These are phyloP conservation scores for Thinocorus orbignyianus DNA, from an alignment of 2,113 vertebrate species.

Conservation along the genomic window DNA sequence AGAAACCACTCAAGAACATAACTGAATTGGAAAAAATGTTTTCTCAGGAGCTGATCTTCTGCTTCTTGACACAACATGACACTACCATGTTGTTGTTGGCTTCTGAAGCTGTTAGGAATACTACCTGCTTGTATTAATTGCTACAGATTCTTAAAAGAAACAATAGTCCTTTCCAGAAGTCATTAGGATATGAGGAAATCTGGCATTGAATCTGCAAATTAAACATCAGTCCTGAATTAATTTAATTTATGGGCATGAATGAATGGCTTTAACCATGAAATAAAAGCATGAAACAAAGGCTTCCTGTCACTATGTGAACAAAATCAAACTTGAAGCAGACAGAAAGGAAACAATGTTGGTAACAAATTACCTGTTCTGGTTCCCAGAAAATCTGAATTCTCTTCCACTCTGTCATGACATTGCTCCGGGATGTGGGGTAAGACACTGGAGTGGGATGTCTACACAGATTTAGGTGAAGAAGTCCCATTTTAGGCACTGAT, in stretches of 20 bases:
- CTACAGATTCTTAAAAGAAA: background rate
- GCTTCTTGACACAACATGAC: background rate
- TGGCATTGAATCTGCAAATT: background rate
- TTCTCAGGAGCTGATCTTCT: background rate
- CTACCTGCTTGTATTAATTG: background rate
- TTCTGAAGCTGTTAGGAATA: background rate
- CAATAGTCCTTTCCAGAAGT: background rate
- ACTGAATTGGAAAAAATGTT: background rate
- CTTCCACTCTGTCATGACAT: background rate
- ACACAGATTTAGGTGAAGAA: background rate
- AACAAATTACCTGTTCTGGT: background rate
- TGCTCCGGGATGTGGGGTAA: background rate
- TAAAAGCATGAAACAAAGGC: background rate
- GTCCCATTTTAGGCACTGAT: background rate
- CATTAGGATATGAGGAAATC: background rate
- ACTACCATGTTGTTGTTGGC: background rate
- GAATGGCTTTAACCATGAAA: background rate
- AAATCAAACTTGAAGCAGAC: background rate
- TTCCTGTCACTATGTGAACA: background rate
- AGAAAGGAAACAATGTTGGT: accelerated
- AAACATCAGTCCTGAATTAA: background rate
- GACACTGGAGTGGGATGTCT: background rate
- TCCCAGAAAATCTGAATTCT: background rate
- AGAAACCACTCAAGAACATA: background rate
- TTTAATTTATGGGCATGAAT: background rate